Evolutionary conservation across 1,140 invertebrate genomes (phyloP).

Genomic region (Drosophila simulans): DNA sequence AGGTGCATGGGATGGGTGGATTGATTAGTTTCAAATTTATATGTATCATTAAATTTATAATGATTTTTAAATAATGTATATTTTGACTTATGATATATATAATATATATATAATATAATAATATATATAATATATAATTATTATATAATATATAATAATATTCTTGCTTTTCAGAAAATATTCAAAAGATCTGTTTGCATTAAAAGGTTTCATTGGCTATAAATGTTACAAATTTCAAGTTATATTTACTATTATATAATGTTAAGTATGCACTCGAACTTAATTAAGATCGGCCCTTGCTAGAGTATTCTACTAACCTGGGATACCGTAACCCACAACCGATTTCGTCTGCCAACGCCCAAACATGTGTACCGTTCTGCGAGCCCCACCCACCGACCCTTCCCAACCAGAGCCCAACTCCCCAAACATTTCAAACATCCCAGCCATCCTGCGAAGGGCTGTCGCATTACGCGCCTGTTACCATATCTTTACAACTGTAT

Average conservation of each 20-base stretch:
- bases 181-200: too few species aligned
- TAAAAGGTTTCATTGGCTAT: too few species aligned
- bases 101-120: too few species aligned
- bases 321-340: conserved; percentile 22
- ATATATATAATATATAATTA: too few species aligned
- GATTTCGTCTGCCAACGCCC: conserved; percentile 51
- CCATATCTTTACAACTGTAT: conserved; percentile 83
- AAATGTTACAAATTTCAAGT: too few species aligned
- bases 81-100: too few species aligned
- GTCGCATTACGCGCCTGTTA: conserved; percentile 81
- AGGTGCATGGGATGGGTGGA: neutral
- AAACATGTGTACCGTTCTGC: conserved; percentile 71
- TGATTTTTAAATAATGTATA: too few species aligned
- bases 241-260: neutral
- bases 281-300: conserved; percentile 33
- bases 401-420: conserved; percentile 1
- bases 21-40: neutral
- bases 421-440: neutral
- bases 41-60: too few species aligned
- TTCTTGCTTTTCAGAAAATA: too few species aligned
- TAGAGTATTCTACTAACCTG: conserved; percentile 10
- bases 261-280: neutral
- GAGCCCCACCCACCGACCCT: neutral
- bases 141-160: too few species aligned
- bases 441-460: conserved; percentile 40